A percentile compares a stretch with the other conserved stretches of the same genome.
phyloP scores from a whole-genome alignment of 1,140 invertebrate genomes.

The Drosophila kepulauana region DNA sequence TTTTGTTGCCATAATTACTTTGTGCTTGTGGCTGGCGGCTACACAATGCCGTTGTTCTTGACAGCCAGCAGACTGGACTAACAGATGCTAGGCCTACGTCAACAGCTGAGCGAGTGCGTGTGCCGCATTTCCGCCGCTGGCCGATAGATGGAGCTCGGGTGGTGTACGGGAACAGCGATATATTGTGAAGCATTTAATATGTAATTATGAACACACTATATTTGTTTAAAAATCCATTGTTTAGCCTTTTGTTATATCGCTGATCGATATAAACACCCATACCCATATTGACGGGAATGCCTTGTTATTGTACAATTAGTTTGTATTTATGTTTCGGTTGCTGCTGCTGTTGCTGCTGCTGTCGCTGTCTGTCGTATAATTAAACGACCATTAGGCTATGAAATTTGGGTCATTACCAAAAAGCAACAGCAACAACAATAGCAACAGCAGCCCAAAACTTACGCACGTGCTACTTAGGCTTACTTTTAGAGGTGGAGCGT shows the following conservation, averaged over 20 bases:
- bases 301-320: conserved; percentile 81
- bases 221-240: conserved; percentile 46
- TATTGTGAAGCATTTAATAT: conserved; percentile 39
- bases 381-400: conserved; percentile 76
- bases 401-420: conserved; percentile 81
- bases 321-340: conserved; percentile 69
- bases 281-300: conserved; percentile 30
- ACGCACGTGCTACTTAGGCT: conserved; percentile 66
- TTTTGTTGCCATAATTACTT: no score
- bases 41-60: not conserved
- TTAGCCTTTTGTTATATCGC: conserved; percentile 26
- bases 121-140: not conserved
- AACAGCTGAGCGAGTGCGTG: conserved; percentile 11
- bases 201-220: conserved; percentile 45
- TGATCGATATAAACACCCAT: conserved; percentile 42
- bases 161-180: not conserved
- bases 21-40: no score
- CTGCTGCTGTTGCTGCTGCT: conserved; percentile 66
- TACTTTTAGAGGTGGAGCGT: no score
- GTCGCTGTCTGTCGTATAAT: conserved; percentile 75
- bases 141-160: conserved; percentile 30
- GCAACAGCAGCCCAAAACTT: conserved; percentile 63
- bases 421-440: conserved; percentile 12
- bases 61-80: not conserved
- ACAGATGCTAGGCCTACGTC: conserved; percentile 16